Percentiles rank a stretch among this genome's conserved stretches.
These are phyloP conservation scores for Propithecus deckenii DNA, from an alignment of 2,797 vertebrate genomes.

Conservation along the genomic window DNA sequence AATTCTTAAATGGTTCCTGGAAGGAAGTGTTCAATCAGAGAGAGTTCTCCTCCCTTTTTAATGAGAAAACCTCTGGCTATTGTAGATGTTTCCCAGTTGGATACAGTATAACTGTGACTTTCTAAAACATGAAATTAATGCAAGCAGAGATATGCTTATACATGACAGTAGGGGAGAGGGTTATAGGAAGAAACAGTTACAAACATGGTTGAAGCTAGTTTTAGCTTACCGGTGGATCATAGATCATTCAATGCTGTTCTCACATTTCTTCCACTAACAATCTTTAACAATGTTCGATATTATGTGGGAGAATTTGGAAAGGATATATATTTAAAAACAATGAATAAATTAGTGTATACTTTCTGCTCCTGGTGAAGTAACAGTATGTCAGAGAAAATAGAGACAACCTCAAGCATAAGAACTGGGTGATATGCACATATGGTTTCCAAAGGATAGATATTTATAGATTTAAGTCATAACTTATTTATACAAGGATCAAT, in stretches of 20 bases:
- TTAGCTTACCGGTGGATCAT: neutral
- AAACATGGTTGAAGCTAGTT: neutral
- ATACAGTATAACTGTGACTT: neutral
- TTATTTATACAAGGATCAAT: neutral
- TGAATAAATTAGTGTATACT: neutral
- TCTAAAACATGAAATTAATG: neutral
- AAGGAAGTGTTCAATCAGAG: neutral
- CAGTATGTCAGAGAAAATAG: neutral
- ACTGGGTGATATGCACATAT: neutral
- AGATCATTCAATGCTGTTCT: neutral
- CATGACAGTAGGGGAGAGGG: neutral
- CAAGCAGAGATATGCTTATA: neutral
- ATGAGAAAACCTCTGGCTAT: neutral
- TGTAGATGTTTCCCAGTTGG: neutral
- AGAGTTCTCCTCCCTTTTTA: neutral
- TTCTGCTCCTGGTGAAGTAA: neutral
- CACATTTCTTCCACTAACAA: neutral
- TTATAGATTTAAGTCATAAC: neutral
- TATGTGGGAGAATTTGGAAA: neutral
- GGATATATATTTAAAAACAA: neutral
- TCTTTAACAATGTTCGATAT: neutral
- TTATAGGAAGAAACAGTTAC: neutral
- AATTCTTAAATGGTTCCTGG: neutral
- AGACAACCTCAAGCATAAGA: neutral
- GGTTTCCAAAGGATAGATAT: neutral